Conservation (phyloP, 1,140 invertebrate genomes). For the Drosophila insularis region DNA sequence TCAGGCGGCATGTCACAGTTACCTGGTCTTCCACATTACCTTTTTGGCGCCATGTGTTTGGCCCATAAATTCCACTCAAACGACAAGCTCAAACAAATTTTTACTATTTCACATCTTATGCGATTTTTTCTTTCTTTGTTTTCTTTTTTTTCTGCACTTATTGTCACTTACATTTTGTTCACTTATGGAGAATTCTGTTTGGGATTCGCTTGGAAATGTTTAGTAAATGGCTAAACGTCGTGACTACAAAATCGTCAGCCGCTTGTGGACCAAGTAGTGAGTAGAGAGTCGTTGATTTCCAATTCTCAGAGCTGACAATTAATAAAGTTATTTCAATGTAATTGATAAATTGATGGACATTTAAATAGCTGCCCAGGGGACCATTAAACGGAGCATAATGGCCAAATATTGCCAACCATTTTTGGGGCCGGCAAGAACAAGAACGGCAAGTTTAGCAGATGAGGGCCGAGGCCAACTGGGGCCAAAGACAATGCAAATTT, state of each 20-base stretch:
- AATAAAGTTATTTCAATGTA: conserved; percentile 68
- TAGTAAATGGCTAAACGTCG: conserved; percentile 72
- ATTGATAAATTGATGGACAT: conserved; percentile 75
- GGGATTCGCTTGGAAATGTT: conserved; percentile 20
- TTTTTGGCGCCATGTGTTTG: conserved; percentile 61
- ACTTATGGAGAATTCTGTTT: conserved; percentile 20
- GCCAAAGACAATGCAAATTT: conserved; percentile 72
- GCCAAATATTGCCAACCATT: conserved; percentile 64
- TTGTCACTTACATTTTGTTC: conserved; percentile 48
- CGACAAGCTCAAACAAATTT: conserved; percentile 33
- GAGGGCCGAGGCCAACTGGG: conserved; percentile 22
- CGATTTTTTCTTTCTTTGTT: neutral
- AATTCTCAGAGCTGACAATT: conserved; percentile 51
- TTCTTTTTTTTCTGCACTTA: conserved; percentile 16
- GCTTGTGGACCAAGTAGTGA: conserved; percentile 33
- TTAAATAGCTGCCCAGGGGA: conserved; percentile 56
- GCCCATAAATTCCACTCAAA: conserved; percentile 63
- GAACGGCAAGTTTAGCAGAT: neutral
- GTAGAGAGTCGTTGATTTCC: conserved; percentile 27
- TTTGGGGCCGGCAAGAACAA: conserved; percentile 50
- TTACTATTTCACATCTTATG: conserved; percentile 35
- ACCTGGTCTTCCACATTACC: conserved; percentile 64
- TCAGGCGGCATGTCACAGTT: conserved; percentile 66
- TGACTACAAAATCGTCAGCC: conserved; percentile 51
- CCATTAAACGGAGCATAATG: conserved; percentile 69